Conservation (phyloP, 2,888 invertebrate species). For the Tiliacea aurago region DNA sequence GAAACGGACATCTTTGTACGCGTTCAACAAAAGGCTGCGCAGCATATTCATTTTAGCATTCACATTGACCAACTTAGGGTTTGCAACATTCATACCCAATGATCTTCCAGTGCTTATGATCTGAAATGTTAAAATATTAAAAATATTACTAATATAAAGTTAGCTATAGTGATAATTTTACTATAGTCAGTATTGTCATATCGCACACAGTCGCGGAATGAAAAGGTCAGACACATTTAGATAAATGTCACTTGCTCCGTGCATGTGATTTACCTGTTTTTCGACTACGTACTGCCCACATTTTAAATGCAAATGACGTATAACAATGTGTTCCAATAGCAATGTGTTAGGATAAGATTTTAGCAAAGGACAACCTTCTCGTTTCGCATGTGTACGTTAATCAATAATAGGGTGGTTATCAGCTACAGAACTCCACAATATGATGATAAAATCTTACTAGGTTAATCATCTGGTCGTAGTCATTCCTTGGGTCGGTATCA, state of each 20-base stretch:
- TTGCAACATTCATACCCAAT: slow-evolving; percentile 79
- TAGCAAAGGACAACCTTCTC: not conserved
- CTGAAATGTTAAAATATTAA: slow-evolving; percentile 67
- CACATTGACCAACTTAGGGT: slow-evolving; percentile 70
- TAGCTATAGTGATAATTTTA: not conserved
- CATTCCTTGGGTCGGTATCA: slow-evolving; percentile 70
- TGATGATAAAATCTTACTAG: slow-evolving; percentile 32
- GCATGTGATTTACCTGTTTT: not conserved
- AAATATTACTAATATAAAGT: not conserved
- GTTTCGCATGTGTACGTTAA: not conserved
- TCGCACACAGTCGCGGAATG: not conserved
- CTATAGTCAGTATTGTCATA: not conserved
- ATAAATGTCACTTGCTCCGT: not conserved
- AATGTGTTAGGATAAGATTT: not conserved
- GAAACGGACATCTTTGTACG: slow-evolving; percentile 81
- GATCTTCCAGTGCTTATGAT: slow-evolving; percentile 72
- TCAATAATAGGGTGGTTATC: not conserved
- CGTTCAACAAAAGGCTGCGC: slow-evolving; percentile 67
- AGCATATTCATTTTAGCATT: slow-evolving; percentile 73
- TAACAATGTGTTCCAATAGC: not conserved
- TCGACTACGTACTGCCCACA: not conserved
- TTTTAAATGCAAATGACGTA: not conserved
- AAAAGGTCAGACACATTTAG: not conserved
- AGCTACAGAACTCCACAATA: not conserved
- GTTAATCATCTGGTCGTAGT: slow-evolving; percentile 69